Evolutionary conservation across 2,113 vertebrate genomes (phyloP).

Genomic region (Pampusana beccarii): DNA sequence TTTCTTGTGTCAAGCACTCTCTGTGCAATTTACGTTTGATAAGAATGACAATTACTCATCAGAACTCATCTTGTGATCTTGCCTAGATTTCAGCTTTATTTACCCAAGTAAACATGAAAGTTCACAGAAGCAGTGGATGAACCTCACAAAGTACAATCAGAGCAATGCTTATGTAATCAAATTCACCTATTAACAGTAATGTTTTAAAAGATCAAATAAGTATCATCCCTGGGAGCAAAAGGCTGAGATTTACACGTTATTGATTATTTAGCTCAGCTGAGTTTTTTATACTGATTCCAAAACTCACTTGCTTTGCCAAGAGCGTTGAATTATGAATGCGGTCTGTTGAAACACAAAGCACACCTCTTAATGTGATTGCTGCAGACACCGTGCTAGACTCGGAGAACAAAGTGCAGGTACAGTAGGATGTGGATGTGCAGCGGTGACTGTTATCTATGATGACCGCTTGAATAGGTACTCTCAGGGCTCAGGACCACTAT

Average conservation of each 20-base stretch:
- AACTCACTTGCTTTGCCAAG: background rate
- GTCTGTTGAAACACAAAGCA: background rate
- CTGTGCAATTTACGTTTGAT: background rate
- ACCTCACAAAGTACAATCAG: background rate
- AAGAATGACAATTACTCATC: background rate
- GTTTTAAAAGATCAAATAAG: background rate
- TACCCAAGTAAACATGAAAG: background rate
- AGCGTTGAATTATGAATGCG: background rate
- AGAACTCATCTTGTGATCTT: background rate
- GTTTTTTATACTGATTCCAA: background rate
- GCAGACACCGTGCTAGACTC: background rate
- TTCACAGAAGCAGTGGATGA: background rate
- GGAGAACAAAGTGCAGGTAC: background rate
- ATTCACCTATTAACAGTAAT: background rate
- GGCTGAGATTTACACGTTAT: background rate
- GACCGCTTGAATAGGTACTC: background rate
- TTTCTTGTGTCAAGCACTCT: constrained; percentile 12
- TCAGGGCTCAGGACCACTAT: background rate
- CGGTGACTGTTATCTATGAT: rapidly evolving
- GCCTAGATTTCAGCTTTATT: constrained; percentile 1
- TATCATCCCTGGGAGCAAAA: background rate
- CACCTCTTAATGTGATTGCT: rapidly evolving
- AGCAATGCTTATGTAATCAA: background rate
- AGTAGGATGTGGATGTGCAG: background rate
- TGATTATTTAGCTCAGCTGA: background rate